Evolutionary conservation across 2,888 invertebrate species (phyloP), one percentile per base, ranked within the genome.

Genomic region (Lampropteryx suffumata): DNA sequence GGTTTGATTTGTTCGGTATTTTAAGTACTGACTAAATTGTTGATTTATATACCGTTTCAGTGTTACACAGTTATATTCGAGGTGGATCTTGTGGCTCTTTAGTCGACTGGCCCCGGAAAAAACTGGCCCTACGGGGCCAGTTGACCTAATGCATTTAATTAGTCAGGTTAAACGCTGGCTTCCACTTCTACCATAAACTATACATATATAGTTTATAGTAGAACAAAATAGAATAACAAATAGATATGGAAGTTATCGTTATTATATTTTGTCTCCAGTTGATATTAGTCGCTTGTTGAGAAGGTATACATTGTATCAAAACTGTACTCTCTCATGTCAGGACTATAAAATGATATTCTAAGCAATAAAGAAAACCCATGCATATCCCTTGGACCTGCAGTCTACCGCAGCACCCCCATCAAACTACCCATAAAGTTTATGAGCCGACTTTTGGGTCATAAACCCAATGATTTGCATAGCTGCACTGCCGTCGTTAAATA

Each of bases 1-100:
- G 35, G 8, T 42, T 12, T 34, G 33, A 47, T 42, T 43, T 47
- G 52, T 51, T 33, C 28, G 47, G 52, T 29, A 47, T 52, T 52
- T 52, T 52, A 52, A 52, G 42, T 39, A 39, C 35, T 27, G 32
- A 30, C 48, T 44, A 32, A 52, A 47, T 48, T 43, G 39, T 43
- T 43, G 43, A 52, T 53, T 53, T 53, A 53, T 40, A 9, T 26
- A 32, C 30, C 40, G 35, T 30, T 37, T 10, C 33, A 12, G 24
- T 33, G 26, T 28, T 43, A 12, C 30, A 35, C 3, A n/a, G 32
- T 6, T 27, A 32, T 8, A 11, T 10, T 1, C 13, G 13, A 17
- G 17, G 17, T 17, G 3, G 17, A 17, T 17, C 17, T 17, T n/a
- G n/a, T n/a, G n/a, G n/a, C n/a, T n/a, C n/a, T n/a, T n/a, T n/a